Conservation (phyloP, 2,797 vertebrate species). For the Poeciliopsis turneri region DNA sequence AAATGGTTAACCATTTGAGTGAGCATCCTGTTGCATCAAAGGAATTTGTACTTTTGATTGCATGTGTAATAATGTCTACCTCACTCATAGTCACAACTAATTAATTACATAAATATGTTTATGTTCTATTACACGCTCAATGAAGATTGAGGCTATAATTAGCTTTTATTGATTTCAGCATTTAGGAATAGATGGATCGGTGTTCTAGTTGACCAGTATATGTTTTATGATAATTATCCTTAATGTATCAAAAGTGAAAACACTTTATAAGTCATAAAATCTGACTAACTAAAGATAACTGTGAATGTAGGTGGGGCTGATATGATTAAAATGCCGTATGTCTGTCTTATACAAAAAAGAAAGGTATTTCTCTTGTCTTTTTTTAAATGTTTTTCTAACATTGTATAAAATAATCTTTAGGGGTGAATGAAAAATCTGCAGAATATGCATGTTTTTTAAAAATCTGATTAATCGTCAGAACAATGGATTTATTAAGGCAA, state of each 20-base stretch:
- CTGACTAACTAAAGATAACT: background rate
- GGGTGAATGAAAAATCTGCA: no score
- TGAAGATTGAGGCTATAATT: background rate
- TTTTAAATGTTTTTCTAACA: no score
- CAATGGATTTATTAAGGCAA: no score
- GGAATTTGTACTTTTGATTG: background rate
- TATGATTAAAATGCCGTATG: no score
- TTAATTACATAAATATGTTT: background rate
- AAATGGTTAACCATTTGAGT: background rate
- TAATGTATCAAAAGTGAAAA: background rate
- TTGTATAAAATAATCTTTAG: no score
- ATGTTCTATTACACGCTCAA: background rate
- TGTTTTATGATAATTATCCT: background rate
- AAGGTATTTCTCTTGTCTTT: no score
- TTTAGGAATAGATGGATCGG: background rate
- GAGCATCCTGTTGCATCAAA: background rate
- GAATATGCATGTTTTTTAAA: no score
- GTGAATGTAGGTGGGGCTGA: background rate
- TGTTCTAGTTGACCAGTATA: background rate
- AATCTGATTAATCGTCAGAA: no score
- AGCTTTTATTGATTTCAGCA: background rate
- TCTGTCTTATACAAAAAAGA: no score
- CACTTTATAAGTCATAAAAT: background rate
- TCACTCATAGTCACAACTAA: background rate
- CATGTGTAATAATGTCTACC: background rate